Conservation (phyloP, 2,888 invertebrate genomes). For the Phyllotreta cruciferae region DNA sequence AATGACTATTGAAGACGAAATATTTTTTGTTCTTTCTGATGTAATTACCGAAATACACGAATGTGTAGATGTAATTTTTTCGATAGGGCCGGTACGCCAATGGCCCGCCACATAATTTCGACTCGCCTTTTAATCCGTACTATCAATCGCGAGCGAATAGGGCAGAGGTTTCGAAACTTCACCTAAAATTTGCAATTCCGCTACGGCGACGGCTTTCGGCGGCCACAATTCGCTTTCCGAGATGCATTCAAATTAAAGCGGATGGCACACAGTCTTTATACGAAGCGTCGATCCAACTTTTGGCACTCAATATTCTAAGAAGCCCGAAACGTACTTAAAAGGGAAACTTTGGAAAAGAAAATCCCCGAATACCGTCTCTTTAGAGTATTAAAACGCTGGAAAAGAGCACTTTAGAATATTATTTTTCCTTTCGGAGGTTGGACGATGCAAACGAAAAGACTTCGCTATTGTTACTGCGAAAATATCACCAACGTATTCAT, state of each 20-base stretch:
- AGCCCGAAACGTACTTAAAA: conserved; percentile 18
- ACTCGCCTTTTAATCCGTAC: conserved; percentile 19
- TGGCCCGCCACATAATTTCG: conserved; percentile 8
- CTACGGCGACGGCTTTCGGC: conserved; percentile 4
- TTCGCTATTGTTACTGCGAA: neutral
- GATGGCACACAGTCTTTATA: conserved; percentile 15
- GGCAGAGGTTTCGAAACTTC: conserved; percentile 10
- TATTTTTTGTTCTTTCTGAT: too few species aligned
- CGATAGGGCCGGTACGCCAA: conserved; percentile 1
- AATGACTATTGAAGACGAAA: too few species aligned
- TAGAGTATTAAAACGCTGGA: conserved; percentile 21
- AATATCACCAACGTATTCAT: neutral
- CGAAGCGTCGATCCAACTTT: conserved; percentile 21
- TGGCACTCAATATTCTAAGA: conserved; percentile 24
- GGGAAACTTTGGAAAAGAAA: conserved; percentile 25
- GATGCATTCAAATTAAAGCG: conserved; percentile 15
- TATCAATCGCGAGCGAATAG: conserved; percentile 9
- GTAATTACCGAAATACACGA: too few species aligned
- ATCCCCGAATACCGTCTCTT: conserved; percentile 19
- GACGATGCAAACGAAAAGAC: conserved; percentile 2
- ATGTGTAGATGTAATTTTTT: too few species aligned
- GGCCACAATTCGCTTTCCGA: conserved; percentile 12
- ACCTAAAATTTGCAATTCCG: conserved; percentile 7
- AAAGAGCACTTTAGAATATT: conserved; percentile 25
- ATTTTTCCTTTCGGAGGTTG: conserved; percentile 21